Base-by-base conservation (phyloP, 2,797 vertebrate genomes). In the Chloroceryle amazona region DNA sequence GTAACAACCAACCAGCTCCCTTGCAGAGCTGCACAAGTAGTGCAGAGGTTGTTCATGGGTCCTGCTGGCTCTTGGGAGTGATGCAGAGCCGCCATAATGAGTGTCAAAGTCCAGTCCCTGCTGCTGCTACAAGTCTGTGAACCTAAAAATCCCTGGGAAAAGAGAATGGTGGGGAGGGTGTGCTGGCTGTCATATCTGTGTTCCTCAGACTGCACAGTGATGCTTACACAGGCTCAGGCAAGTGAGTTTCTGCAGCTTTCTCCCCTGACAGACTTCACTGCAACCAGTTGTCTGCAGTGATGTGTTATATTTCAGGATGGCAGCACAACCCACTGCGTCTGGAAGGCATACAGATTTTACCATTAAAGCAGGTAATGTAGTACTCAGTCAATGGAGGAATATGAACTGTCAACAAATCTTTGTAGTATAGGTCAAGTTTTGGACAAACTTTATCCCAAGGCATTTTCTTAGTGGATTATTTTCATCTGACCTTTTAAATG, bases 181-280 rank as follows among this genome's bases (percentile, higher is more conserved):
- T 33, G 23, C 0, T 1, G 20, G 11, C 18, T 35, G 18, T 22
- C 4, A 1, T 5, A 2, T 6, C 6, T 0, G 0, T 6, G 44
- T 17, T 58, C 21, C 26, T 11, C 5, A 16, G 23, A 41, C 5
- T n/a, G 25, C 39, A 55, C 15, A 9, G 23, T 0, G 0, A 22
- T 42, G 35, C 18, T 47, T 44, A 44, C 10, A 7, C 2, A 10
- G 42, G 15, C 14, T 65, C 0, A 1, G 6, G 0, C 0, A 14
- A 18, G 5, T 4, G 26, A 20, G 15, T 18, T 75, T 58, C 51
- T 49, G 17, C 51, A 70, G 19, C 14, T 81, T 29, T 58, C 2
- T 1, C 29, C 41, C 23, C 33, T 80, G 42, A 19, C 5, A 52
- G 14, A 33, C 21, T 47, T 75, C 18, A 19, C 8, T 15, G 51